Conservation (phyloP, 2,888 invertebrate genomes). For the Scaptomyza reducta region DNA sequence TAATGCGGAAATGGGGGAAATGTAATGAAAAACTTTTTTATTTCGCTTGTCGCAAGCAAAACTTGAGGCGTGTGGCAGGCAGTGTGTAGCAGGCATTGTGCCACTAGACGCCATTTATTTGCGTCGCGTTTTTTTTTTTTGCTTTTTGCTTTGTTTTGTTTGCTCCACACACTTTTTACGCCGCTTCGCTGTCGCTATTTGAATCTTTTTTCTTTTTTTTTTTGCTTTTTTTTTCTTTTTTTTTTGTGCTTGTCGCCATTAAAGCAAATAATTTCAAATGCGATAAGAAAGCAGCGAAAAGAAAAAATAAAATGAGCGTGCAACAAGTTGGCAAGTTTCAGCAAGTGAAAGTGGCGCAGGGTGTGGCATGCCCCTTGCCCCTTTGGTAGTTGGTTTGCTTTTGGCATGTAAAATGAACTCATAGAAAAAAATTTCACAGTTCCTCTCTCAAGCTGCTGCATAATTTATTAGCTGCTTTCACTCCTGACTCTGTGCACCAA, state of each 20-base stretch:
- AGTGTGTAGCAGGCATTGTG: conserved; percentile 21
- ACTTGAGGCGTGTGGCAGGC: background rate
- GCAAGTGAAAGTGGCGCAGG: conserved; percentile 70
- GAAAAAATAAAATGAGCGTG: conserved; percentile 39
- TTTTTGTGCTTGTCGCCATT: conserved; percentile 49
- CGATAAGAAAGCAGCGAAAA: conserved; percentile 57
- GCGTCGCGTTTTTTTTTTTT: conserved; percentile 29
- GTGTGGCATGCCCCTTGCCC: background rate
- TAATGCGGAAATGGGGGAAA: conserved; percentile 73
- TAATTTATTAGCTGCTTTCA: conserved; percentile 71
- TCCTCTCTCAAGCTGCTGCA: conserved; percentile 40
- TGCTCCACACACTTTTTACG: conserved; percentile 38
- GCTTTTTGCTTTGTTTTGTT: conserved; percentile 50
- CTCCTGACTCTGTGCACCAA: conserved; percentile 41
- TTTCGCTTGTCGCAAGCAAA: conserved; percentile 39
- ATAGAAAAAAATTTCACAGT: conserved; percentile 64
- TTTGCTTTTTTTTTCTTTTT: conserved; percentile 13
- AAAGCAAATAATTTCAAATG: conserved; percentile 77
- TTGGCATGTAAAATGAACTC: conserved; percentile 66
- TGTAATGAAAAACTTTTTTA: conserved; percentile 72
- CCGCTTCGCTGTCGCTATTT: background rate
- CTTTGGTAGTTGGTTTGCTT: conserved; percentile 21
- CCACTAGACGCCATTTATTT: conserved; percentile 61
- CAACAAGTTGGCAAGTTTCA: conserved; percentile 76
- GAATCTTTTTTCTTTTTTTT: too few relatives aligned